Conservation (phyloP, 1,140 invertebrate species). For the Heliconius melpomene region DNA sequence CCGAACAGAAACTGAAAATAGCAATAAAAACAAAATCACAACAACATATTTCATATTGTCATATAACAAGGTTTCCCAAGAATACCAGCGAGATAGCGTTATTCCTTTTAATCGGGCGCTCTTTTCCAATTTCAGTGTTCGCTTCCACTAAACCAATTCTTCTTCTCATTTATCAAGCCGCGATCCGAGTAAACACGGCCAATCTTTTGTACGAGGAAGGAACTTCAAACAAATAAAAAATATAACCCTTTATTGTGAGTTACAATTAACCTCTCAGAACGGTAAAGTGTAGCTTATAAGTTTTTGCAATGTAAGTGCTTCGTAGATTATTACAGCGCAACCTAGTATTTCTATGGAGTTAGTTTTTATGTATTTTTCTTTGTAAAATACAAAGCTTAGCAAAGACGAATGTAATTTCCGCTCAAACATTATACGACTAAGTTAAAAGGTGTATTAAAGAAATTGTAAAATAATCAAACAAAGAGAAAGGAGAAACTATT, state of each 20-base stretch:
- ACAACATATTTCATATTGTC: constrained; percentile 10
- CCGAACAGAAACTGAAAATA: background rate
- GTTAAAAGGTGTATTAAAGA: no score
- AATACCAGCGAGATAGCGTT: constrained; percentile 19
- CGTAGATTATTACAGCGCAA: background rate
- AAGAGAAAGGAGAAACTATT: no score
- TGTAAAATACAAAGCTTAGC: background rate
- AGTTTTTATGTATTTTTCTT: background rate
- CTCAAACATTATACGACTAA: no score
- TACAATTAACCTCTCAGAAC: constrained; percentile 25
- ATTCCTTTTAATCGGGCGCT: constrained; percentile 35
- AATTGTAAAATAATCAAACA: no score
- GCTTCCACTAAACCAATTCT: constrained; percentile 42
- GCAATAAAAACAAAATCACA: background rate
- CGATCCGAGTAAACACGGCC: constrained; percentile 34
- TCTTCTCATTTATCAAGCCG: constrained; percentile 45
- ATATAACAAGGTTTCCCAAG: constrained; percentile 17
- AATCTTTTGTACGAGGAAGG: constrained; percentile 33
- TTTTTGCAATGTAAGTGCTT: background rate
- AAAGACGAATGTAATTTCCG: no score
- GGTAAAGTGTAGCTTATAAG: background rate
- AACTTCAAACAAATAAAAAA: constrained; percentile 26
- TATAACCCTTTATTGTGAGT: constrained; percentile 24
- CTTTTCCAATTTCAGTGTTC: constrained; percentile 39
- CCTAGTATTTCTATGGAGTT: background rate